These are phyloP conservation scores for Agrotis clavis DNA, from an alignment of 2,888 invertebrate genomes.

Conservation along the genomic window DNA sequence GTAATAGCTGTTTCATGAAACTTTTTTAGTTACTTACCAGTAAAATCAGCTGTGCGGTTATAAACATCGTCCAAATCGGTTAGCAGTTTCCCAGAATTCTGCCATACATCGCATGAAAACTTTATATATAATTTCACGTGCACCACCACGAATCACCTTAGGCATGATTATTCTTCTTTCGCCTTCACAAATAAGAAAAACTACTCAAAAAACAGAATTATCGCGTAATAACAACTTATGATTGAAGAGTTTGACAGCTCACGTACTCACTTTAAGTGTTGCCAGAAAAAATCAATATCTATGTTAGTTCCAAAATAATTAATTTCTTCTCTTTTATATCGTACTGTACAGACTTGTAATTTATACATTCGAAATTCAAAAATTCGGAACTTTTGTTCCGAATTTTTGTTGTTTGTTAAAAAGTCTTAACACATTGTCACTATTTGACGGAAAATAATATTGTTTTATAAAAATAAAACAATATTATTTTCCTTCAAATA, in stretches of 20 bases:
- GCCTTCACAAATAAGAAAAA: neutral
- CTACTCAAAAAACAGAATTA: neutral
- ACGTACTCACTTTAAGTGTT: neutral
- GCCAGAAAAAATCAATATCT: neutral
- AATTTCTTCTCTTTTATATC: conserved; percentile 7
- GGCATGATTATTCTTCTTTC: neutral
- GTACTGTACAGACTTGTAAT: no score
- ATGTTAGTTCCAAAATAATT: neutral
- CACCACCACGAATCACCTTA: conserved; percentile 1
- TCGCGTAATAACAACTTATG: neutral
- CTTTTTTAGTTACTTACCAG: conserved; percentile 8
- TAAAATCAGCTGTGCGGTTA: neutral
- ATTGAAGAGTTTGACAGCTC: neutral
- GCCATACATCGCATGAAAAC: neutral
- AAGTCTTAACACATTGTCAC: no score
- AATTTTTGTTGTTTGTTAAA: no score
- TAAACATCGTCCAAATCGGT: conserved; percentile 1
- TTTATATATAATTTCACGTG: conserved; percentile 7
- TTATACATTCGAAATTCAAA: no score
- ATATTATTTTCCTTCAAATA: no score
- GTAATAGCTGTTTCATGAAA: neutral
- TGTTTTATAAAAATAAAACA: no score
- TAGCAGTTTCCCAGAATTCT: no score
- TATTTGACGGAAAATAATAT: no score
- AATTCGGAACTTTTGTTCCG: no score